Evolutionary conservation across 2,888 invertebrate species (phyloP), one percentile per base, ranked within the genome.

Genomic region (Stegana nigrithorax): DNA sequence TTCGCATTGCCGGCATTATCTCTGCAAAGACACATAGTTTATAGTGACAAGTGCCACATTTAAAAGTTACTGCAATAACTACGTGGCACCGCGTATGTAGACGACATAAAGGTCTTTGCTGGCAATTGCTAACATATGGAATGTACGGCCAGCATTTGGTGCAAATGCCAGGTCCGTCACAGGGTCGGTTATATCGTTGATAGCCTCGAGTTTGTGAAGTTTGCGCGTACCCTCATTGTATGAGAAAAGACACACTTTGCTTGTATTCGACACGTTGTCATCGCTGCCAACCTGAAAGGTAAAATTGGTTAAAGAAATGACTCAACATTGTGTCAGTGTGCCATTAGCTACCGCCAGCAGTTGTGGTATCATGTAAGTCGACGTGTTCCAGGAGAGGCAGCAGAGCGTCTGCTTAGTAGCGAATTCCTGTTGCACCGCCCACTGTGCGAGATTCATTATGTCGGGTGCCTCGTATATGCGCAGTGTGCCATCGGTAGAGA

Each of bases 401-500:
- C 97, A 97, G 69, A 96, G 93, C 1, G 96, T 92, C 29, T 96
- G 88, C 88, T 96, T 97, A 78, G 94, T 94, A 6, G 92, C 90
- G 67, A 98, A 93, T 84, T 98, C 98, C 84, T 98, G 95, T 78
- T 97, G 95, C 26, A 98, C 87, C 0, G 96, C 94, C 98, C 98
- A 99, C 76, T 97, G 97, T 64, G 95, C 95, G 21, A 98, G 87
- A 86, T 98, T 98, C 97, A 98, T 98, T 1, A 98, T 94, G 88
- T 99, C 98, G 0, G 97, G 96, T 0, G 98, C 98, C 87, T 98
- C 98, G 82, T 98, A 99, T 81, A 93, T 93, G 73, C 93, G 88
- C 69, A 97, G 92, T 68, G 94, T 93, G 59, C 94, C 98, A 87
- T 98, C 97, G 10, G 95, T 93, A 2, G 97, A 97, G 78, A 96